Base-by-base conservation (phyloP, 2,113 vertebrate species). In the Amphiprion percula region DNA sequence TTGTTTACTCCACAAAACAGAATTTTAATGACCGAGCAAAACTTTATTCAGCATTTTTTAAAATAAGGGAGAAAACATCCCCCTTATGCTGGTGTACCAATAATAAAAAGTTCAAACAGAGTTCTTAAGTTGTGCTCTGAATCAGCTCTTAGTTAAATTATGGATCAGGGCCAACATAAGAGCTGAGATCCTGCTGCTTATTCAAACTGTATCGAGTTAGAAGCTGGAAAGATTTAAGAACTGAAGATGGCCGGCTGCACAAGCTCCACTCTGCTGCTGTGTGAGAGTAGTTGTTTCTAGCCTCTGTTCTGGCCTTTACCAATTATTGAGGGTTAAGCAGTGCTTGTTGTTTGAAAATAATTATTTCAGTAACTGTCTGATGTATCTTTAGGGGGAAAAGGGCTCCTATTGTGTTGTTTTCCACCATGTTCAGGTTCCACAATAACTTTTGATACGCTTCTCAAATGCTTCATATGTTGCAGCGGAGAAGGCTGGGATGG, bases 61-160 rank as follows among this genome's bases (percentile, higher is more conserved):
- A 69, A 83, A 60, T 67, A 58, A 72, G 66, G 26, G 16, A 11
- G 46, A 7, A 14, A 71, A 77, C 33, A 80, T 39, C 24, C 33
- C n/a, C 62, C 30, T 55, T 85, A 11, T 68, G 73, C 50, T 55
- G 75, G 6, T 65, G 68, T 49, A 54, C 73, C 54, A 69, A 59
- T 75, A 66, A 77, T 37, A 33, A 49, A 26, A 82, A 87, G 62
- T 86, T 77, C 77, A 55, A 47, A 68, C 21, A 30, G 19, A 84
- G 61, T 79, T 72, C 46, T 73, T 33, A 79, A 78, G 62, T 70
- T 80, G 44, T 52, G 56, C 26, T 72, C 58, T 76, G 77, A 68
- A 87, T 76, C 79, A 68, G 74, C 79, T 76, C 70, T 74, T 78
- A 21, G 60, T 75, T 71, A 77, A 87, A 87, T 72, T 85, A 74